Evolutionary conservation across 2,113 vertebrate genomes (phyloP).

Genomic region (Labeo rohita): DNA sequence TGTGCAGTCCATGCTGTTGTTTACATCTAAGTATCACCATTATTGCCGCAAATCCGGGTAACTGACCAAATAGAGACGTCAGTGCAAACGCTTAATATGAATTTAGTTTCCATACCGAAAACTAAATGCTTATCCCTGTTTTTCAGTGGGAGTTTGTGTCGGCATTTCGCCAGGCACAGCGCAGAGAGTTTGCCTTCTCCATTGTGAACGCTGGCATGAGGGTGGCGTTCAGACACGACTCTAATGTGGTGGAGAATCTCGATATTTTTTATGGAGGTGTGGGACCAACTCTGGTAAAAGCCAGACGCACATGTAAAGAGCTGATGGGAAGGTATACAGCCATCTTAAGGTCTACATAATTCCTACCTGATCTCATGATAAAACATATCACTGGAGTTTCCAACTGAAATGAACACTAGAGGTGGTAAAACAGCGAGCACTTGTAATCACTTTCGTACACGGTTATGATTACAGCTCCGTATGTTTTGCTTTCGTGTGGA

Average conservation of each 20-base stretch:
- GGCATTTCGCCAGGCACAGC: conserved; percentile 79
- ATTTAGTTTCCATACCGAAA: neutral
- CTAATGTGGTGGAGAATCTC: conserved; percentile 71
- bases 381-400: too few relatives aligned
- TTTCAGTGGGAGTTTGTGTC: conserved; percentile 77
- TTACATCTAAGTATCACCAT: too few relatives aligned
- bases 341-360: neutral
- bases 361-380: neutral
- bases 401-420: too few relatives aligned
- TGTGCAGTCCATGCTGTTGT: too few relatives aligned
- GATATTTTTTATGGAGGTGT: conserved; percentile 76
- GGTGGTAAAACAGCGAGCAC: too few relatives aligned
- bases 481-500: too few relatives aligned
- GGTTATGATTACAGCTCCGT: too few relatives aligned
- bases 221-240: conserved; percentile 72
- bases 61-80: too few relatives aligned
- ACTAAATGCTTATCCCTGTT: neutral
- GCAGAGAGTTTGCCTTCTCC: conserved; percentile 75
- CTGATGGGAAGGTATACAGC: conserved; percentile 72
- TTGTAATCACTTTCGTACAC: too few relatives aligned
- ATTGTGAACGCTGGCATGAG: conserved; percentile 77
- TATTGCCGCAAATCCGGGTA: too few relatives aligned
- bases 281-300: conserved; percentile 56
- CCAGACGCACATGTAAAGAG: conserved; percentile 64
- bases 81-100: neutral